Conservation (phyloP, 2,797 vertebrate species). For the Tympanoctomys barrerae region DNA sequence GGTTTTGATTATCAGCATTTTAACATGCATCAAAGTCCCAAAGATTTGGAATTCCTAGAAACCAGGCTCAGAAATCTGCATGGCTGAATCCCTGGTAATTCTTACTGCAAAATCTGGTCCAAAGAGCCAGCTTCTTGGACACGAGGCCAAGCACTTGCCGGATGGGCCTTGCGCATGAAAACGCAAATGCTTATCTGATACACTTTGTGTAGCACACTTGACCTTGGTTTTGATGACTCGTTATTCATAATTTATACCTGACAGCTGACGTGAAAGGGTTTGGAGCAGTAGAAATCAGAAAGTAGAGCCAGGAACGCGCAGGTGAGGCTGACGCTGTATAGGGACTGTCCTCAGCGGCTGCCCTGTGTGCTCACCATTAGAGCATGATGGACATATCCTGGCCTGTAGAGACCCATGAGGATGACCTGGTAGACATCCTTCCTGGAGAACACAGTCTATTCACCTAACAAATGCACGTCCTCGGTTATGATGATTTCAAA, state of each 20-base stretch:
- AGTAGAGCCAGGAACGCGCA: not conserved
- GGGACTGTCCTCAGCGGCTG: not conserved
- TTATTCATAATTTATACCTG: constrained; percentile 47
- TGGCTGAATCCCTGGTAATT: not conserved
- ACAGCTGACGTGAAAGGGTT: not conserved
- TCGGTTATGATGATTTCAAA: not conserved
- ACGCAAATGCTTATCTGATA: not conserved
- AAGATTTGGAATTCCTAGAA: not conserved
- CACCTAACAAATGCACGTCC: not conserved
- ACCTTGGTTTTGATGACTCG: not conserved
- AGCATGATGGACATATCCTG: not conserved
- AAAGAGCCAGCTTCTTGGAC: not conserved
- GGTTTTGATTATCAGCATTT: not conserved
- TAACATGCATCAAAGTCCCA: not conserved
- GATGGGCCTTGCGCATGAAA: not conserved
- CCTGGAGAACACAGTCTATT: not conserved
- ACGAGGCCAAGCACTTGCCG: not conserved
- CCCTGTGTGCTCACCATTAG: not conserved
- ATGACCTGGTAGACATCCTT: not conserved
- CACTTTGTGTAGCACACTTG: constrained; percentile 31
- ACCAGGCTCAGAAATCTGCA: not conserved
- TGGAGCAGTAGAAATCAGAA: not conserved
- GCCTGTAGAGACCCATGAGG: not conserved
- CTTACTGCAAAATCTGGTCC: not conserved
- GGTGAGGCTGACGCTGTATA: not conserved